Percentiles rank a stretch among this genome's conserved stretches.
These are phyloP conservation scores for Pempheris klunzingeri DNA, from an alignment of 2,797 vertebrate species.

Conservation along the genomic window DNA sequence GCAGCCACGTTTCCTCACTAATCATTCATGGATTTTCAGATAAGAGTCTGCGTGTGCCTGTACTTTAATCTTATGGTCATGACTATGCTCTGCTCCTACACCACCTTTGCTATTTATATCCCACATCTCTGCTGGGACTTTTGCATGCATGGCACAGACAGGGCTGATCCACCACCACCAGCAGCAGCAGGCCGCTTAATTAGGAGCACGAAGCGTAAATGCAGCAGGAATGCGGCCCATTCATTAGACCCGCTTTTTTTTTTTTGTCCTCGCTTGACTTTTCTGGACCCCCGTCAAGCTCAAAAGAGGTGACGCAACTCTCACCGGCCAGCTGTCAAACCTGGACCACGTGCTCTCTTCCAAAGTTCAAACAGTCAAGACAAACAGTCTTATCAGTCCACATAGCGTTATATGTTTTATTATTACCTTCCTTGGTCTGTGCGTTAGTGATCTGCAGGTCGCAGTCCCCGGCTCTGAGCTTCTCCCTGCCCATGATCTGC, in stretches of 20 bases:
- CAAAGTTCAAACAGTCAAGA: slow-evolving; percentile 37
- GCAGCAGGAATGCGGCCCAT: slow-evolving; percentile 64
- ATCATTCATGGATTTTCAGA: neutral
- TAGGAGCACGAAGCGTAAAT: slow-evolving; percentile 27
- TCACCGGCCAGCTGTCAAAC: slow-evolving; percentile 63
- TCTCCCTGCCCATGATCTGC: slow-evolving; percentile 96
- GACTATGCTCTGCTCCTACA: slow-evolving; percentile 12
- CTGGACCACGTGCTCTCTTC: slow-evolving; percentile 67
- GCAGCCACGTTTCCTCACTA: neutral
- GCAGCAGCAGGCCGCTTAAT: slow-evolving; percentile 25
- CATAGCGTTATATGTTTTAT: neutral
- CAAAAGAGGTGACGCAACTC: slow-evolving; percentile 56
- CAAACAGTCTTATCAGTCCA: neutral
- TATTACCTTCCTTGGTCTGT: slow-evolving; percentile 95
- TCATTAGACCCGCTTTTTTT: slow-evolving; percentile 50
- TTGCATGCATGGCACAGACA: slow-evolving; percentile 16
- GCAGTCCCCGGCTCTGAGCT: slow-evolving; percentile 94
- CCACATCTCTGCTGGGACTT: slow-evolving; percentile 27
- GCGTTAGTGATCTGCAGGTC: slow-evolving; percentile 98
- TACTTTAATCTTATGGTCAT: slow-evolving; percentile 36
- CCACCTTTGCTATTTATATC: slow-evolving; percentile 68
- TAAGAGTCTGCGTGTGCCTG: neutral
- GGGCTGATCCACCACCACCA: slow-evolving; percentile 33
- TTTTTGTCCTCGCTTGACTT: slow-evolving; percentile 59
- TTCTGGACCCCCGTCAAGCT: slow-evolving; percentile 52